These are phyloP conservation scores for Rhinogobio ventralis DNA, from an alignment of 2,797 vertebrate genomes.

Conservation along the genomic window DNA sequence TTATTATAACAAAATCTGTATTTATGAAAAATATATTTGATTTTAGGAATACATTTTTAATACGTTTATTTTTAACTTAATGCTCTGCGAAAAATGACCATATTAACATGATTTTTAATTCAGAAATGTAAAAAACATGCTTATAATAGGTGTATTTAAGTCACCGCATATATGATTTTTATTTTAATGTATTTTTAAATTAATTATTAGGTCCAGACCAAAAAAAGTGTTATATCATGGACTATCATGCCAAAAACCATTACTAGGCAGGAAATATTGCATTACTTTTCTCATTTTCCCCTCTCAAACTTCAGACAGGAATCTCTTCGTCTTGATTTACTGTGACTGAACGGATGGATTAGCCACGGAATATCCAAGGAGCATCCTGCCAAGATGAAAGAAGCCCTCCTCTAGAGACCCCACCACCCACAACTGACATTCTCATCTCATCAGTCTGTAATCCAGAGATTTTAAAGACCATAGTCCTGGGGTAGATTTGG, in stretches of 20 bases:
- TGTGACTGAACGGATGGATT: conserved; percentile 24
- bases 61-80: too few relatives aligned
- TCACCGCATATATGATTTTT: too few relatives aligned
- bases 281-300: neutral
- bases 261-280: neutral
- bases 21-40: too few relatives aligned
- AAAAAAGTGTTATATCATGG: neutral
- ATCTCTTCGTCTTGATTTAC: neutral
- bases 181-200: too few relatives aligned
- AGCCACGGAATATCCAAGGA: conserved; percentile 9
- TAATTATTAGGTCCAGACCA: too few relatives aligned
- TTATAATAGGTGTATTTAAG: too few relatives aligned
- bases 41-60: too few relatives aligned
- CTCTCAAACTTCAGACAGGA: neutral
- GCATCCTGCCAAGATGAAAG: conserved; percentile 30
- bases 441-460: conserved; percentile 2
- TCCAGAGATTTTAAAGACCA: neutral
- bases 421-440: neutral
- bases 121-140: too few relatives aligned
- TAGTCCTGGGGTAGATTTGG: neutral
- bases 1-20: too few relatives aligned
- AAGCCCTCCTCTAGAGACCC: conserved; percentile 13
- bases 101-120: too few relatives aligned
- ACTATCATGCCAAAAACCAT: neutral
- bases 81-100: too few relatives aligned